A percentile compares a stretch with the other conserved stretches of the same genome.
These are phyloP conservation scores for Netelia inedita DNA, from an alignment of 2,888 invertebrate species.

Conservation along the genomic window DNA sequence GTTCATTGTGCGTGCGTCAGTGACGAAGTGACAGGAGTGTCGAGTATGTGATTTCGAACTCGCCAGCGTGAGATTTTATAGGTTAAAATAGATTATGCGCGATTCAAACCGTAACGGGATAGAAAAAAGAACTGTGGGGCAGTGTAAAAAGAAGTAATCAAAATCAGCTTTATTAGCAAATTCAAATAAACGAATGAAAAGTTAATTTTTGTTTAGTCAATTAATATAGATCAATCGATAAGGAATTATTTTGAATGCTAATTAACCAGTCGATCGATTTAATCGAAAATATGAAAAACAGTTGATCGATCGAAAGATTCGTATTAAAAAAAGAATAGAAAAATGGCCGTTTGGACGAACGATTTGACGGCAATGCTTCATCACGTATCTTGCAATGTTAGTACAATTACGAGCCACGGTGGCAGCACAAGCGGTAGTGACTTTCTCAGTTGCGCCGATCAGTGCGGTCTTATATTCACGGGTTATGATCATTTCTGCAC, in stretches of 20 bases:
- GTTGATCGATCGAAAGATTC: too few species aligned
- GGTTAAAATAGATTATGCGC: not conserved
- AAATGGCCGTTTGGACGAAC: slow-evolving; percentile 73
- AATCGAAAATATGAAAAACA: too few species aligned
- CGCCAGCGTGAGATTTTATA: not conserved
- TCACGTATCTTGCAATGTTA: slow-evolving; percentile 77
- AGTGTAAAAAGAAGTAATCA: too few species aligned
- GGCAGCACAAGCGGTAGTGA: slow-evolving; percentile 3
- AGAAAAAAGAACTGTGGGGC: not conserved
- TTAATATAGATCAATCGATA: too few species aligned
- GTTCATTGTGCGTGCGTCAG: slow-evolving; percentile 12
- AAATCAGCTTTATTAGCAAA: too few species aligned
- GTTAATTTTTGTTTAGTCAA: too few species aligned
- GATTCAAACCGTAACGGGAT: not conserved
- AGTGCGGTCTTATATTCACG: slow-evolving; percentile 70
- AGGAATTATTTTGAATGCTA: too few species aligned
- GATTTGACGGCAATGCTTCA: slow-evolving; percentile 76
- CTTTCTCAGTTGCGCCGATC: slow-evolving; percentile 70
- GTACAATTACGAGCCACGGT: slow-evolving; percentile 31
- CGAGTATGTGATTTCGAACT: slow-evolving; percentile 27
- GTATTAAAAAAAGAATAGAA: not conserved
- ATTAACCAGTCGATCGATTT: too few species aligned
- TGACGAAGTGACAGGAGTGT: slow-evolving; percentile 47
- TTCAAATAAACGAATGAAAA: too few species aligned
- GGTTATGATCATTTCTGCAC: slow-evolving; percentile 78